A percentile compares a stretch with the other conserved stretches of the same genome.
Conservation (phyloP, 2,113 vertebrate genomes). For the Kryptolebias marmoratus region DNA sequence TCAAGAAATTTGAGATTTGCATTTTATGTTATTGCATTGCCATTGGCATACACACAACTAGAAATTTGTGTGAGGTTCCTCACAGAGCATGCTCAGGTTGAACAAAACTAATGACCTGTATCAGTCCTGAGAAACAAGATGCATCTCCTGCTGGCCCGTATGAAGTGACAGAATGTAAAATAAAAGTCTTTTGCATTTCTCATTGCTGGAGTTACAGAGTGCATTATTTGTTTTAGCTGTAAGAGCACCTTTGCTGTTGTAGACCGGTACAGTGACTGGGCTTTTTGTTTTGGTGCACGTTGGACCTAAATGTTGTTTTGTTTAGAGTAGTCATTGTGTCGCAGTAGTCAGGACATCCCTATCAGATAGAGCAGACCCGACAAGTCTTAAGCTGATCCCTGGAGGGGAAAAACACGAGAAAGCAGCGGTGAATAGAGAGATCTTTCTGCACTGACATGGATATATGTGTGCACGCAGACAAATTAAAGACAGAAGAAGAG, state of each 20-base stretch:
- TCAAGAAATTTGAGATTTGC: conserved; percentile 38
- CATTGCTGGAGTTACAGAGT: conserved; percentile 18
- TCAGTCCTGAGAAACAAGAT: conserved; percentile 51
- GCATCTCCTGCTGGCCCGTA: conserved; percentile 41
- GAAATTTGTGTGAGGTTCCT: conserved; percentile 17
- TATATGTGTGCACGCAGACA: conserved; percentile 19
- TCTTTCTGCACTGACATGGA: conserved; percentile 39
- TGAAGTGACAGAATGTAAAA: conserved; percentile 15
- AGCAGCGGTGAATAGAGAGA: conserved; percentile 63
- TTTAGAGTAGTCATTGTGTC: conserved; percentile 38
- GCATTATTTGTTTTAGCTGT: conserved; percentile 9
- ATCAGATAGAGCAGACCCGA: conserved; percentile 82
- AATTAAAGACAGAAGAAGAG: conserved; percentile 16
- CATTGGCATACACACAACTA: conserved; percentile 38
- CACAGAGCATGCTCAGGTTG: conserved; percentile 60
- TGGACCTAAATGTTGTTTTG: conserved; percentile 35
- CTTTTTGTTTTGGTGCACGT: conserved; percentile 27
- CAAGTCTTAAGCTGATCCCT: conserved; percentile 82
- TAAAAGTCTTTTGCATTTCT: conserved; percentile 25
- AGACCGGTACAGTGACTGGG: conserved; percentile 20
- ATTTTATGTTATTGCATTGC: conserved; percentile 59
- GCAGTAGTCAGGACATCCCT: conserved; percentile 67
- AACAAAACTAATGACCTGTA: conserved; percentile 27
- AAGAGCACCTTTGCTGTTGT: conserved; percentile 33
- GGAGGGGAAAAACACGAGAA: conserved; percentile 72